A percentile compares a stretch with the other conserved stretches of the same genome.
Evolutionary conservation across 2,888 invertebrate species (phyloP).

Genomic region (Dynastes hyllus): DNA sequence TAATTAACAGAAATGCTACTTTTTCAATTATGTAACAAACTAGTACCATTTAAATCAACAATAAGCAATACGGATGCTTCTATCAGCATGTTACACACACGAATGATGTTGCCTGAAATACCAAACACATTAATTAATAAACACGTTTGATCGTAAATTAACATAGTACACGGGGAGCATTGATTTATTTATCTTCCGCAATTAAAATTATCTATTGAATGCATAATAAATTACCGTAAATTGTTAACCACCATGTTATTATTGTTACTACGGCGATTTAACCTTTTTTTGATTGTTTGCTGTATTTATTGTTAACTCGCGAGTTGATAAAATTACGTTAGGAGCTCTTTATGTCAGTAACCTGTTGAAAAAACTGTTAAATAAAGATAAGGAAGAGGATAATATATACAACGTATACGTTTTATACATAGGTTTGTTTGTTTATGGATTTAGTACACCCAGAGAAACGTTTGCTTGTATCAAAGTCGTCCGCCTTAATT

Average conservation of each 20-base stretch:
- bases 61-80: neutral
- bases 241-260: neutral
- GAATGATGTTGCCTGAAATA: constrained; percentile 19
- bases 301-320: neutral
- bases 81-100: neutral
- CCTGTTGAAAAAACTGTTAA: too few relatives aligned
- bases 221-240: constrained; percentile 29
- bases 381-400: too few relatives aligned
- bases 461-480: too few relatives aligned
- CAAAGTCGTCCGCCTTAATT: too few relatives aligned
- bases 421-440: too few relatives aligned
- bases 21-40: too few relatives aligned
- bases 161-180: constrained; percentile 16
- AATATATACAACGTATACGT: too few relatives aligned
- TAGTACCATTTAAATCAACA: neutral
- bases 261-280: neutral
- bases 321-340: constrained; percentile 48
- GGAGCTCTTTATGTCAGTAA: neutral
- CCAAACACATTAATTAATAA: constrained; percentile 20
- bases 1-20: too few relatives aligned
- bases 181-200: constrained; percentile 40
- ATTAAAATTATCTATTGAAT: constrained; percentile 31
- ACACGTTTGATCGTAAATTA: constrained; percentile 22
- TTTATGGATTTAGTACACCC: too few relatives aligned
- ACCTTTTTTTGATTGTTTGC: constrained; percentile 3